Evolutionary conservation across 2,113 vertebrate species (phyloP), one percentile per base, ranked within the genome.

Genomic region (Helogale parvula): DNA sequence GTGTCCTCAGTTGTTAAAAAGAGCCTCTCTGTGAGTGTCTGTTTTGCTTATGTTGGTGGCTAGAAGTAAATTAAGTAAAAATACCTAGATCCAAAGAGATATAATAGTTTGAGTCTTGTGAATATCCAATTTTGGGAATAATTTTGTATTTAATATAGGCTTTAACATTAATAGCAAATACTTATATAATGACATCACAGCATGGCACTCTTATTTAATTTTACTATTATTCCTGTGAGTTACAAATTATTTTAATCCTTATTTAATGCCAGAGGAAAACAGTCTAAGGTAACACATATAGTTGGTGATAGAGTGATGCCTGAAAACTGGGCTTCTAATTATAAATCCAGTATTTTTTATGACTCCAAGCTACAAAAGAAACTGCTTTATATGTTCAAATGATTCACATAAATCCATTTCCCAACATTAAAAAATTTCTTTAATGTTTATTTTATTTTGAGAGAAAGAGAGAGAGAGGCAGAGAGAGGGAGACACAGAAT

Each of bases 51-150:
- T 71, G 10, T 81, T 52, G 29, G 95, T 88, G 87, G 52, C 9
- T 17, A 68, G 74, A 17, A 35, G 29, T 21, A 69, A 92, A 76
- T 74, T 52, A 89, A 88, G 33, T 84, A 81, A 76, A 5, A 38
- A 35, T 63, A 16, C 27, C 3, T 47, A 76, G 23, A 60, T 95
- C 35, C 66, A 95, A 90, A 66, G 17, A 90, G 63, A 76, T 38
- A 29, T 47, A 23, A 27, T 94, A 66, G 90, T 65, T 33, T 60
- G 74, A 96, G 14, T 14, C 57, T 87, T 81, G 15, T 66, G 45
- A 86, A 84, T 90, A 60, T 90, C 79, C 35, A 33, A 94, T 72
- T 96, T 95, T 92, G 27, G 57, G 74, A 89, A 71, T 86, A 81
- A 33, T 29, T 83, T 72, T 86, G 19, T 83, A 76, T 84, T 76